phyloP scores from a whole-genome alignment of 2,797 vertebrate species.

The Centropyge bicolor region DNA sequence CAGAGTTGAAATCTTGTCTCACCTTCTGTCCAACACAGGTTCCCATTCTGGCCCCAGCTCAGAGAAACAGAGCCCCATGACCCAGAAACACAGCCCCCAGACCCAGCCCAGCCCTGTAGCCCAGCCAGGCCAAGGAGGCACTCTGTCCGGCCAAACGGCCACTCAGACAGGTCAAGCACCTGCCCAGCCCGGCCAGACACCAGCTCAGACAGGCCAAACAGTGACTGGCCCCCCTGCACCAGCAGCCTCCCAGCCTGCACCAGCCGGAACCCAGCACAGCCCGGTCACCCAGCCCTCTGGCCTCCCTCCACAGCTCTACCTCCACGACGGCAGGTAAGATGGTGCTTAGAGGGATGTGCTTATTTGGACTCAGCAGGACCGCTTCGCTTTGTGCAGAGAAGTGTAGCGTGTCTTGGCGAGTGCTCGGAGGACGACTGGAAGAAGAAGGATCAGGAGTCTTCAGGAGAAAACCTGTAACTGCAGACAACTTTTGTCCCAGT shows the following conservation, averaged over 20 bases:
- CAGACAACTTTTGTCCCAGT: slow-evolving; percentile 37
- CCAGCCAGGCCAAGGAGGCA: slow-evolving; percentile 85
- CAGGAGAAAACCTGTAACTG: slow-evolving; percentile 47
- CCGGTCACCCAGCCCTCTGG: slow-evolving; percentile 88
- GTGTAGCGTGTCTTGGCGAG: slow-evolving; percentile 1
- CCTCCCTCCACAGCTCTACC: slow-evolving; percentile 93
- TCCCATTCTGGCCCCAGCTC: slow-evolving; percentile 95
- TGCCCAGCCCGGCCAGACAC: slow-evolving; percentile 70
- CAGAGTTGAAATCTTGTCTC: slow-evolving; percentile 20
- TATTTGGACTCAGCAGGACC: slow-evolving; percentile 6
- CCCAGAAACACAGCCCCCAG: slow-evolving; percentile 94
- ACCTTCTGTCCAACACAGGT: slow-evolving; percentile 80
- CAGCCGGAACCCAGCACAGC: slow-evolving; percentile 78
- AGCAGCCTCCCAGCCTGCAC: slow-evolving; percentile 70
- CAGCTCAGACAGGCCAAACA: slow-evolving; percentile 73
- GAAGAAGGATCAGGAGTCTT: slow-evolving; percentile 1
- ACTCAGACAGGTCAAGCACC: slow-evolving; percentile 74
- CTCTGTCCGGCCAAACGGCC: slow-evolving; percentile 72
- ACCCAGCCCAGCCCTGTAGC: slow-evolving; percentile 91
- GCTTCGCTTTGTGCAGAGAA: neutral
- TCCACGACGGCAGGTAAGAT: slow-evolving; percentile 95
- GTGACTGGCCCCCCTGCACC: slow-evolving; percentile 71
- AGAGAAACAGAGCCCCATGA: slow-evolving; percentile 98
- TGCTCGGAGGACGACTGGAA: neutral
- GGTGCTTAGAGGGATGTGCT: neutral